Base-by-base conservation (phyloP, 1,140 invertebrate genomes). In the Leptopilina boulardi region DNA sequence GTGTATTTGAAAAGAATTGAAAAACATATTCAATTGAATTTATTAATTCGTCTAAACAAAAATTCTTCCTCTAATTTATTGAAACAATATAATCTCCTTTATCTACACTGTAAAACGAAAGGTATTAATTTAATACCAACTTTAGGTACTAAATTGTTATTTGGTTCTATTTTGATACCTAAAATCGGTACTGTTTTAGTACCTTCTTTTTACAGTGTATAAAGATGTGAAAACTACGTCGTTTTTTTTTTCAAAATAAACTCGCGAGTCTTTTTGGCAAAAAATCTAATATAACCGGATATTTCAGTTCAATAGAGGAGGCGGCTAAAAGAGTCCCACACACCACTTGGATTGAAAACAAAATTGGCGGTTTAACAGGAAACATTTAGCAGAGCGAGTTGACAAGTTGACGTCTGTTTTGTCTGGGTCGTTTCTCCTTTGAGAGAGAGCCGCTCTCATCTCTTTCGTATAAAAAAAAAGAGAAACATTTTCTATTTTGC, bases 401-500 rank as follows among this genome's bases (percentile, higher is more conserved):
- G 59, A 66, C 59, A 66, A 66, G 23, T 66, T 66, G 59, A 66
- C 59, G 59, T 66, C 59, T 66, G 59, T 66, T 66, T 66, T 66
- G 59, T n/a, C 59, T 66, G 59, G 59, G 26, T 30, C 59, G 59
- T 30, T 66, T 66, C 59, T 66, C 59, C 59, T 66, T 66, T 66
- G 26, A 30, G 26, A 38, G 26, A 30, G 26, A 38, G 34, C 34
- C 34, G 34, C 34, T 38, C 34, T 38, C 34, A 38, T 66, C 59
- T 66, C 21, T 30, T 66, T 66, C 59, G 59, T 23, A n/a, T n/a
- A n/a, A n/a, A n/a, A n/a, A n/a, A 21, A 54, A 11, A 21, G 34
- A 5, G 5, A n/a, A 2, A 51, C 47, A 66, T n/a, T 66, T n/a
- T 66, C 59, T 66, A 66, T 66, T 66, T 66, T 30, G 59, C 59